Evolutionary conservation across 2,797 vertebrate genomes (phyloP), one percentile per base, ranked within the genome.

Genomic region (Spea hammondii): DNA sequence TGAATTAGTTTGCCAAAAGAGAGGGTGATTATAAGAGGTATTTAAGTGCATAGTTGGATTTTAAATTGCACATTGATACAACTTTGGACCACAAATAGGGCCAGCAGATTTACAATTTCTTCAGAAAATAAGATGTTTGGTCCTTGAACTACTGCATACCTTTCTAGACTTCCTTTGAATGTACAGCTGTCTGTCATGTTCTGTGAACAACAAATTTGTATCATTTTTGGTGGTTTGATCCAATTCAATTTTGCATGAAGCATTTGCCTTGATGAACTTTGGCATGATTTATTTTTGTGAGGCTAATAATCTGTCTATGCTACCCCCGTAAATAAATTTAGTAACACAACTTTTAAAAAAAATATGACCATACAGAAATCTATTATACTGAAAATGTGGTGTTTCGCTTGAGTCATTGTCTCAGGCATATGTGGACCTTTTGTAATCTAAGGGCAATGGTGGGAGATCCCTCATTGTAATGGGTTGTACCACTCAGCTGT

Each of bases 401-500:
- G 14, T 81, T 74, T 81, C 47, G 79, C 44, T 72, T 59, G 74
- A 55, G 59, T 82, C 46, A 48, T 79, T 70, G 85, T 77, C 65
- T 78, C 73, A 83, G 80, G 67, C 72, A 51, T 51, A 77, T 80
- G 54, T 55, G 65, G 69, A 83, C 65, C 76, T 66, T 44, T 84
- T 72, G 55, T 11, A 78, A 59, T 73, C 77, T 73, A 32, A 14
- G 17, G 72, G 74, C 55, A 65, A 80, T n/a, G 67, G 71, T 74
- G 57, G 77, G 59, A 71, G n/a, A 62, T 12, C 68, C 53, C 72
- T 69, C 6, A 82, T 84, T 70, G 79, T 71, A 84, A 77, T 82
- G 77, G 80, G 85, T 79, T 82, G 82, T 80, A 83, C 74, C 83
- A 67, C 74, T 64, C 79, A 65, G 84, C 77, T 78, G 84, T 85